These are phyloP conservation scores for Drosophila parabipectinata DNA, from an alignment of 1,140 invertebrate species.

Conservation along the genomic window DNA sequence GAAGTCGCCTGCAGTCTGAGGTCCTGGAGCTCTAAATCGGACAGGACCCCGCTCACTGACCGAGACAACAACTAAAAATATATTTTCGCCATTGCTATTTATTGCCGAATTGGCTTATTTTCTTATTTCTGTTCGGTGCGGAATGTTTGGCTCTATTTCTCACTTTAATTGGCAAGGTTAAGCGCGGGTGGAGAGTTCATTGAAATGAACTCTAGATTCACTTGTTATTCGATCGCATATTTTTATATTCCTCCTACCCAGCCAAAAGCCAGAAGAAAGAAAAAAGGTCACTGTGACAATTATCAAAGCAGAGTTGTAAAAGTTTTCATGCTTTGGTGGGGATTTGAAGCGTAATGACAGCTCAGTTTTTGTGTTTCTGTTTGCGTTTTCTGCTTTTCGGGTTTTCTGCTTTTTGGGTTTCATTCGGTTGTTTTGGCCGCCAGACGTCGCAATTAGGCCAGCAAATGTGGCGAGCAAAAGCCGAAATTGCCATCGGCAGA, in stretches of 20 bases:
- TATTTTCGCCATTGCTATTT: conserved; percentile 53
- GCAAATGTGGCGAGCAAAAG: conserved; percentile 60
- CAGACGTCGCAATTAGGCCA: conserved; percentile 71
- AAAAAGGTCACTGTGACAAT: conserved; percentile 70
- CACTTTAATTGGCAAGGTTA: conserved; percentile 80
- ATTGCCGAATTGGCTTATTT: conserved; percentile 61
- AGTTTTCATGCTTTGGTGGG: conserved; percentile 33
- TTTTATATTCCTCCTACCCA: not conserved
- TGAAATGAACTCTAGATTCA: conserved; percentile 46
- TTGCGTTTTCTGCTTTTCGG: conserved; percentile 16
- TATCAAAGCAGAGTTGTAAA: conserved; percentile 41
- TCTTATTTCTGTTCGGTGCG: conserved; percentile 11
- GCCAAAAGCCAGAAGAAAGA: not conserved
- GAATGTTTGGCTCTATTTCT: conserved; percentile 59
- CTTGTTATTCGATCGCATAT: conserved; percentile 47
- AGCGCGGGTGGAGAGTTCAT: conserved; percentile 49
- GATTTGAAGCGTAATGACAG: conserved; percentile 38
- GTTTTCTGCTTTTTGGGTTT: conserved; percentile 37
- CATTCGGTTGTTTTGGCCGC: conserved; percentile 16
- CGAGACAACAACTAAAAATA: conserved; percentile 59
- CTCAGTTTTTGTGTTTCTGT: conserved; percentile 13
- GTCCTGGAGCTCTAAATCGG: conserved; percentile 32
- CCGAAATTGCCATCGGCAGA: conserved; percentile 14
- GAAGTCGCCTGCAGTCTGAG: conserved; percentile 33
- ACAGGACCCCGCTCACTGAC: conserved; percentile 32